Percentiles rank a stretch among this genome's conserved stretches.
Conservation (phyloP, 2,797 vertebrate species). For the Sebastiscus albofasciatus region DNA sequence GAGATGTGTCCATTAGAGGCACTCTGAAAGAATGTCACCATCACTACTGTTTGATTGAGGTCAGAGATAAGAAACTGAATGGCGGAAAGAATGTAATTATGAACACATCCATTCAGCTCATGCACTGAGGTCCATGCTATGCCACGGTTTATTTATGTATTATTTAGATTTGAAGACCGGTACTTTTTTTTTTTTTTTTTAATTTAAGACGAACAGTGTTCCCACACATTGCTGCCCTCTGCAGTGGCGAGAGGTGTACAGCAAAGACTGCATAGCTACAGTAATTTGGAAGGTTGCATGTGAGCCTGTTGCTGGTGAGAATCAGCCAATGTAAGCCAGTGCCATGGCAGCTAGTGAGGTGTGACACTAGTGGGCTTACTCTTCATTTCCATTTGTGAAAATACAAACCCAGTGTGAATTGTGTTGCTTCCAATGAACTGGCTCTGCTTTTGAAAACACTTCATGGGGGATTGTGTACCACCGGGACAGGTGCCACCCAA, state of each 20-base stretch:
- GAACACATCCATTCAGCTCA: not conserved
- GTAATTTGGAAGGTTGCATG: not conserved
- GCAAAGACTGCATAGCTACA: not conserved
- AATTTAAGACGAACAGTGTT: slow-evolving; percentile 2
- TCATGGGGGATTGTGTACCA: not conserved
- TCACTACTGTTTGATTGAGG: slow-evolving; percentile 34
- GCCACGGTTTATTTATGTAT: not conserved
- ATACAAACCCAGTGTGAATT: not conserved
- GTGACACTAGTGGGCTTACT: not conserved
- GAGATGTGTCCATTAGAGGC: slow-evolving; percentile 41
- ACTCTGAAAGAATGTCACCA: slow-evolving; percentile 37
- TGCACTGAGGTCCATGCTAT: slow-evolving; percentile 1
- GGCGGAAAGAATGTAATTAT: slow-evolving; percentile 14
- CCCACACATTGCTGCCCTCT: not conserved
- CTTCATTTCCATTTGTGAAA: not conserved
- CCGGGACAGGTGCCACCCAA: slow-evolving; percentile 21
- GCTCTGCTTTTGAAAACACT: slow-evolving; percentile 30
- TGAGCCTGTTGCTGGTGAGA: not conserved
- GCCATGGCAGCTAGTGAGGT: not conserved
- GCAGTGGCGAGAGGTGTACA: not conserved
- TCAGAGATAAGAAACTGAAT: not conserved
- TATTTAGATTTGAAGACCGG: not conserved
- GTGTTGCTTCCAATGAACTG: slow-evolving; percentile 2
- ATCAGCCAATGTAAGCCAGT: not conserved
- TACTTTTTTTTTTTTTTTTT: not conserved